Conservation (phyloP, 1,140 invertebrate genomes). For the Aphaenogaster rudis region DNA sequence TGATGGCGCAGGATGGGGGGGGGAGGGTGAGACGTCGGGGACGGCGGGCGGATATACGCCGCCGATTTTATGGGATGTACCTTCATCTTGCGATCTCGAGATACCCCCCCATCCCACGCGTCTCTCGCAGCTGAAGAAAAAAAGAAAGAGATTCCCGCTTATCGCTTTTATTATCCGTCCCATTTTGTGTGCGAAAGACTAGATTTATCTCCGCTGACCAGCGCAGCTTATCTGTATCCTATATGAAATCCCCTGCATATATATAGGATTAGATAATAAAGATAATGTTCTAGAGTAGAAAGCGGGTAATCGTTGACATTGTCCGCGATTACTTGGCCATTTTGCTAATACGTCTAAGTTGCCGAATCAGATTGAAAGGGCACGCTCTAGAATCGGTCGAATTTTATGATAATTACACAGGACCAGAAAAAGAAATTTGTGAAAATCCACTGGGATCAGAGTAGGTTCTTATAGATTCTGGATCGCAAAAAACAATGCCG, state of each 20-base stretch:
- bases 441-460: too few species aligned
- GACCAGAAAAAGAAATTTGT: too few species aligned
- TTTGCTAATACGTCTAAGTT: constrained; percentile 28
- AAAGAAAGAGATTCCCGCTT: not conserved
- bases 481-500: too few species aligned
- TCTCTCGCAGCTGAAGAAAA: not conserved
- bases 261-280: constrained; percentile 53
- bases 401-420: not conserved
- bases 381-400: not conserved
- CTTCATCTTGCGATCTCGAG: constrained; percentile 20
- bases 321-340: constrained; percentile 37
- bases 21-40: not conserved
- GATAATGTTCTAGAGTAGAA: constrained; percentile 63
- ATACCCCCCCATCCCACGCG: not conserved
- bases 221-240: not conserved
- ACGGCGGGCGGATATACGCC: constrained; percentile 24
- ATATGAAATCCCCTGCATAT: not conserved
- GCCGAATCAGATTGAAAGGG: constrained; percentile 28
- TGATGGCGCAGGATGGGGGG: too few species aligned
- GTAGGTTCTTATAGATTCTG: too few species aligned
- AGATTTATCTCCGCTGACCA: not conserved
- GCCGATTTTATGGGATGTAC: constrained; percentile 20
- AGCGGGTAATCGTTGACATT: constrained; percentile 60
- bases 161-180: not conserved
- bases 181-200: not conserved